Base-by-base conservation (phyloP, 2,888 invertebrate genomes). In the Phaonia tiefii region DNA sequence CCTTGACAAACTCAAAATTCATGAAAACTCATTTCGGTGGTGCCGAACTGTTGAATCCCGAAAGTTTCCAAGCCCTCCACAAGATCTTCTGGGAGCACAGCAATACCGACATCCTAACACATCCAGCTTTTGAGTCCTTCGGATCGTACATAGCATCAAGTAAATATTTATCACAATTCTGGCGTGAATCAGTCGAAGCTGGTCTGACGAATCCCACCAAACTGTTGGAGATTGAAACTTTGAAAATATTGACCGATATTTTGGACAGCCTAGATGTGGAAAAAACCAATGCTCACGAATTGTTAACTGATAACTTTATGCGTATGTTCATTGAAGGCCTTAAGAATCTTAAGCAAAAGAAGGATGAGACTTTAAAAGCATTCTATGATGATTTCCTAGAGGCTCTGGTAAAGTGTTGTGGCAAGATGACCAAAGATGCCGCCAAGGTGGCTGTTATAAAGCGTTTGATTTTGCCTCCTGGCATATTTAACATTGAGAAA, bases 401-500 rank as follows among this genome's bases (percentile, higher is more conserved):
- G 92, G 85, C 92, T 91, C 82, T 90, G 93, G 31, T 92, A 93
- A 20, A 91, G 91, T 83, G 90, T 91, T 65, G 87, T 94, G 91
- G 92, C 83, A 90, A 91, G 46, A 86, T 93, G 17, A 92, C 92
- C 75, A 90, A 91, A 37, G 91, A 91, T 42, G 91, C 91, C 84
- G 90, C 92, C 0, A 93, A 93, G 88, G 90, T 95, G 1, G 90
- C 91, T 8, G 91, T 93, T 3, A 88, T 96, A 44, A 93, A 93
- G 75, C 94, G 93, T 85, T 88, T 96, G 1, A 90, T 95, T 10
- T 92, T 95, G 56, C 91, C 93, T 87, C 95, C 95, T 0, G 95
- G 95, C 2, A 93, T 94, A 85, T 93, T 96, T 79, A 93, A 94
- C 89, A 94, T 96, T 81, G 95, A 95, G 86, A 95, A 95, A 90